Conservation (phyloP, 2,113 vertebrate species). For the Peromyscus polionotus region DNA sequence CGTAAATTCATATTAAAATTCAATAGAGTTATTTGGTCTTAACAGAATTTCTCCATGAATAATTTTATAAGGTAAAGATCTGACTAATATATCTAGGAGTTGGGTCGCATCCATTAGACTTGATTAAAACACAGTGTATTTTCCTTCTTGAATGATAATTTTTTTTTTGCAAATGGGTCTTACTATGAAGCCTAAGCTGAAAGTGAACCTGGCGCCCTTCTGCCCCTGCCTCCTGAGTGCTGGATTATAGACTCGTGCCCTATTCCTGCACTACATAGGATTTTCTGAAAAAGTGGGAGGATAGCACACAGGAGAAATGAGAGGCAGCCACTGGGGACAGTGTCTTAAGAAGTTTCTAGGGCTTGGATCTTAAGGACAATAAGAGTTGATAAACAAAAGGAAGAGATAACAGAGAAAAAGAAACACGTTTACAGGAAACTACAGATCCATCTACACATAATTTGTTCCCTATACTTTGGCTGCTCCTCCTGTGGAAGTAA, state of each 20-base stretch:
- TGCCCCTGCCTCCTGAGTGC: neutral
- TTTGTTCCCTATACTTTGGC: neutral
- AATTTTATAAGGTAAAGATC: neutral
- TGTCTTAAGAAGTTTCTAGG: neutral
- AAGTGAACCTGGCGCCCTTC: neutral
- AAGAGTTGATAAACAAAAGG: neutral
- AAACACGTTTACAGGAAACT: neutral
- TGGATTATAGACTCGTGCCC: neutral
- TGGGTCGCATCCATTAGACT: neutral
- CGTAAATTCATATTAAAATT: conserved; percentile 45
- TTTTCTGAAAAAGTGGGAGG: neutral
- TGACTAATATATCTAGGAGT: neutral
- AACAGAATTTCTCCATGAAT: conserved; percentile 11
- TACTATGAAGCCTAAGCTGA: neutral
- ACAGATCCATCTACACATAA: neutral
- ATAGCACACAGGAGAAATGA: neutral
- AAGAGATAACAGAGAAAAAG: neutral
- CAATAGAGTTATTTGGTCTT: neutral
- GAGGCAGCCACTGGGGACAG: no score
- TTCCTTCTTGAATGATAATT: neutral
- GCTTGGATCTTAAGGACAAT: neutral
- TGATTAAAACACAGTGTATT: neutral
- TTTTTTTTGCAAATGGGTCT: neutral
- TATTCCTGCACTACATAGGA: neutral
- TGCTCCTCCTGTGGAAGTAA: neutral